phyloP scores from a whole-genome alignment of 2,113 vertebrate species.

The Protobothrops flavoviridis region DNA sequence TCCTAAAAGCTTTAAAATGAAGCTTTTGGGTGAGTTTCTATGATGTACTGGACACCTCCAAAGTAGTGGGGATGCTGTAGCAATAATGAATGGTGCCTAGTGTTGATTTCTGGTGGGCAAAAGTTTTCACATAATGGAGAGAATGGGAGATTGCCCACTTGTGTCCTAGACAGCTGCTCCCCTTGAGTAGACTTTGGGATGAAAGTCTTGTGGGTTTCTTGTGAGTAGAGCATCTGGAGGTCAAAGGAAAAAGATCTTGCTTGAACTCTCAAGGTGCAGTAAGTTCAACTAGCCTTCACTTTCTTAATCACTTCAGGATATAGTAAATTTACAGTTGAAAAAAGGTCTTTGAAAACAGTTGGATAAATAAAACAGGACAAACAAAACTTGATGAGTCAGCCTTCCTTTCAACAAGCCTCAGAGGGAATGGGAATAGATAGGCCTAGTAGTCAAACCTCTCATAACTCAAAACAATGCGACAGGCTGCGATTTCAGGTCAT shows the following conservation, averaged over 20 bases:
- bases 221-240: neutral
- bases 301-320: too few relatives aligned
- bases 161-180: neutral
- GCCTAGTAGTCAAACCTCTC: too few relatives aligned
- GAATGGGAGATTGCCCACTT: neutral
- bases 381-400: too few relatives aligned
- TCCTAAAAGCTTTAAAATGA: neutral
- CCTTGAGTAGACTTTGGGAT: neutral
- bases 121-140: neutral
- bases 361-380: too few relatives aligned
- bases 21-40: neutral
- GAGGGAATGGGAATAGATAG: too few relatives aligned
- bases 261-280: neutral
- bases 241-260: neutral
- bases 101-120: neutral
- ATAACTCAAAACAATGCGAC: too few relatives aligned
- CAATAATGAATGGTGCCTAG: neutral
- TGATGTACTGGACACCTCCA: neutral
- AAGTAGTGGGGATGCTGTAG: neutral
- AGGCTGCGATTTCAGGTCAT: too few relatives aligned
- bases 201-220: neutral
- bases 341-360: too few relatives aligned
- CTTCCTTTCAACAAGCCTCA: too few relatives aligned
- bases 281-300: neutral
- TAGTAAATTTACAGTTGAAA: too few relatives aligned